A percentile compares a stretch with the other conserved stretches of the same genome.
Evolutionary conservation across 2,888 invertebrate genomes (phyloP).

Genomic region (Vesta saturnalis): DNA sequence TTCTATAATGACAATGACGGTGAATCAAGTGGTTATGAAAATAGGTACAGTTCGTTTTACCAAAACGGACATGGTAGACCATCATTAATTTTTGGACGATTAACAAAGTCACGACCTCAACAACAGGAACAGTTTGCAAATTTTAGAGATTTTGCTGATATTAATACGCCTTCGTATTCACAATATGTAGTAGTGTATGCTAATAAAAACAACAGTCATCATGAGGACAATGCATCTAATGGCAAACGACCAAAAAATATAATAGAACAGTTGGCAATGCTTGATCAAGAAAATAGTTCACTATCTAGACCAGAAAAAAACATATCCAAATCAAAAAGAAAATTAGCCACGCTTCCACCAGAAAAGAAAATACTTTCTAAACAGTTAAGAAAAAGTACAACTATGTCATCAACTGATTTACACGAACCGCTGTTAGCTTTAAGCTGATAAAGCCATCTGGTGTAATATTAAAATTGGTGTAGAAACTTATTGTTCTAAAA

Average conservation of each 20-base stretch:
- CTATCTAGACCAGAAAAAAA: slow-evolving; percentile 57
- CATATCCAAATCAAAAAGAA: slow-evolving; percentile 72
- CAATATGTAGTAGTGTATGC: slow-evolving; percentile 86
- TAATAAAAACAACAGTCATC: slow-evolving; percentile 77
- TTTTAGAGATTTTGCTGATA: slow-evolving; percentile 90
- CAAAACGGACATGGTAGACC: slow-evolving; percentile 80
- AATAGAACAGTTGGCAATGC: slow-evolving; percentile 78
- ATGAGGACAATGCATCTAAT: slow-evolving; percentile 63
- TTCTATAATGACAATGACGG: slow-evolving; percentile 81
- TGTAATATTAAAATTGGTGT: too few species aligned
- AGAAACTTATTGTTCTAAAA: slow-evolving; percentile 23
- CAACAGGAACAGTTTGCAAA: slow-evolving; percentile 88
- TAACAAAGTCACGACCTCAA: slow-evolving; percentile 78
- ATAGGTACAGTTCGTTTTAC: slow-evolving; percentile 68
- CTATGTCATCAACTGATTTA: slow-evolving; percentile 62
- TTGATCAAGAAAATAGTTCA: slow-evolving; percentile 68
- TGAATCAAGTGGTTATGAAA: slow-evolving; percentile 66
- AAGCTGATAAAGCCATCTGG: slow-evolving; percentile 64
- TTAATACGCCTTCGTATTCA: slow-evolving; percentile 85
- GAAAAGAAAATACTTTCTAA: slow-evolving; percentile 67
- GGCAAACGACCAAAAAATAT: slow-evolving; percentile 79
- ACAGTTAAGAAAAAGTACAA: slow-evolving; percentile 40
- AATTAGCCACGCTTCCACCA: slow-evolving; percentile 67
- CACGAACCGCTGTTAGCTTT: slow-evolving; percentile 74
- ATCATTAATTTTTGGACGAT: slow-evolving; percentile 64